A percentile compares a stretch with the other conserved stretches of the same genome.
These are phyloP conservation scores for Psophia crepitans DNA, from an alignment of 2,113 vertebrate genomes.

Conservation along the genomic window DNA sequence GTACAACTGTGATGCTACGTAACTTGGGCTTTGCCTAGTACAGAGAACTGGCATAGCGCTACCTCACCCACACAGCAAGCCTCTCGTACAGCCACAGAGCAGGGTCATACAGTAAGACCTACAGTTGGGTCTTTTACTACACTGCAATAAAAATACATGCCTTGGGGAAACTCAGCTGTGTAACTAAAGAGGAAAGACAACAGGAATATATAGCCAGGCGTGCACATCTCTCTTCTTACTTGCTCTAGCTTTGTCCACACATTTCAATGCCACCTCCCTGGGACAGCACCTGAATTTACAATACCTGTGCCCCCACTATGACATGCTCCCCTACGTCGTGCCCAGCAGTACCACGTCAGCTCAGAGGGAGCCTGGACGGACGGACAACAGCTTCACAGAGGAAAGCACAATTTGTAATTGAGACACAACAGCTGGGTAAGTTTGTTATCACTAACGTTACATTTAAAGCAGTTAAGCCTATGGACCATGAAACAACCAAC, in stretches of 20 bases:
- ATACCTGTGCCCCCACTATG: neutral
- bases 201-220: neutral
- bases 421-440: neutral
- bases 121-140: neutral
- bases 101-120: neutral
- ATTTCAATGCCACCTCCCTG: neutral
- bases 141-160: neutral
- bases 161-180: neutral
- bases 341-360: neutral
- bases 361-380: neutral
- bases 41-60: neutral
- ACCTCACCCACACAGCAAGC: neutral
- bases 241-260: neutral
- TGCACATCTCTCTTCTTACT: neutral
- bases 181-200: neutral
- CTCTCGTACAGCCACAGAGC: neutral
- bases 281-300: neutral
- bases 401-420: neutral
- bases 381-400: neutral
- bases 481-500: fast-evolving
- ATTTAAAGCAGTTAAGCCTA: neutral
- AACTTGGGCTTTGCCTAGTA: neutral
- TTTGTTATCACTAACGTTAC: neutral
- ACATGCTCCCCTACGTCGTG: neutral
- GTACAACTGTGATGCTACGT: neutral